Evolutionary conservation across 2,113 vertebrate genomes (phyloP).

Genomic region (Osmerus mordax): DNA sequence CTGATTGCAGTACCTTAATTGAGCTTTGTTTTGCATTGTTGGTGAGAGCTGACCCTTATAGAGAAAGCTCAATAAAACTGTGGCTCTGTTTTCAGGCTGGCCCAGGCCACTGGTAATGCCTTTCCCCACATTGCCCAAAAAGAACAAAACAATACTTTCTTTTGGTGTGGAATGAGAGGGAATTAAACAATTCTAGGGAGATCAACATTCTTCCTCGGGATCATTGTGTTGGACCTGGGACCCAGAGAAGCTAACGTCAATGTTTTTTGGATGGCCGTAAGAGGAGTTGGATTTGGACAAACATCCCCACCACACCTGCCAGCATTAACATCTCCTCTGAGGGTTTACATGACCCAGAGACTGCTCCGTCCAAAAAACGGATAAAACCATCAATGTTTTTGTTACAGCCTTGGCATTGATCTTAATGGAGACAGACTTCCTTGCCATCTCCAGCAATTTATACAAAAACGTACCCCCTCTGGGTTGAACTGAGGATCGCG

Average conservation of each 20-base stretch:
- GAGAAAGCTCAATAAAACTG: no score
- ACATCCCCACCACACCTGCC: neutral
- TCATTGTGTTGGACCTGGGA: neutral
- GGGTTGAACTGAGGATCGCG: conserved; percentile 59
- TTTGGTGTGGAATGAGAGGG: neutral
- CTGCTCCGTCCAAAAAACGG: neutral
- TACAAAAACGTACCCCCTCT: conserved; percentile 39
- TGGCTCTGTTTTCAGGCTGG: no score
- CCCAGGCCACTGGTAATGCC: no score
- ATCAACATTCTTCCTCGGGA: neutral
- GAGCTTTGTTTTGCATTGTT: no score
- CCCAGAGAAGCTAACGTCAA: neutral
- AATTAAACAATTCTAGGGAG: neutral
- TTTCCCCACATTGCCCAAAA: neutral
- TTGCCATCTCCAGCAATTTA: neutral
- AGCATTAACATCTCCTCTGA: neutral
- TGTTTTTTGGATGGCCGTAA: neutral
- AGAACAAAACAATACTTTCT: conserved; percentile 1
- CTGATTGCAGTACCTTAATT: no score
- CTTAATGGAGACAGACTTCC: neutral
- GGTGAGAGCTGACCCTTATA: no score
- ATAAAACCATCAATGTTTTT: neutral
- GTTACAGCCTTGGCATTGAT: neutral
- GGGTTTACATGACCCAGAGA: neutral
- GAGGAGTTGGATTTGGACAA: neutral